Evolutionary conservation across 2,888 invertebrate species (phyloP), one percentile per base, ranked within the genome.

Genomic region (Lypha dubia): DNA sequence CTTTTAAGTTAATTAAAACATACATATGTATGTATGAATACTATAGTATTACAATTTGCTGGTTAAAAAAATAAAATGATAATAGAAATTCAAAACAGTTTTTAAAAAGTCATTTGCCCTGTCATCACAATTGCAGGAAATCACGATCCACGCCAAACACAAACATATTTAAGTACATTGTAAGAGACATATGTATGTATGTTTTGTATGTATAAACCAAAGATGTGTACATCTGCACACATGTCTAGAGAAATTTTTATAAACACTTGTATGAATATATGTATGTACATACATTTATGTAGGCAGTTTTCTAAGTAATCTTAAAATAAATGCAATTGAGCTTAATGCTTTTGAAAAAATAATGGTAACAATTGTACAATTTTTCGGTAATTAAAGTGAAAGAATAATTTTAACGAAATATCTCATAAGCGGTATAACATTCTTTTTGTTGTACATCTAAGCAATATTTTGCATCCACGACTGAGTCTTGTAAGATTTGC

Each of bases 31-130:
- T n/a, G n/a, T n/a, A n/a, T n/a, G n/a, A n/a, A n/a, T n/a, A n/a
- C n/a, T n/a, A n/a, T 53, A 15, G 41, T 58, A 65, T 38, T 62
- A 65, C 35, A 62, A 77, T 65, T 44, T 51, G 51, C 56, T 49
- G 28, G 44, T 24, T 41, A 15, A 51, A 68, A 28, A 49, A 49
- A 41, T 7, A 56, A 56, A 15, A n/a, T n/a, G n/a, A n/a, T n/a
- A 63, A 83, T 79, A 76, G 73, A 83, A 81, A 83, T 80, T 81
- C 73, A 76, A 79, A 79, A 86, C 70, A 70, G 75, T 76, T 86
- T 85, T 86, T 76, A 86, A 84, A 86, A 82, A 84, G 86, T 81
- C 79, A 86, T 83, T 86, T 86, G 81, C 86, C 79, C 67, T 84
- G 81, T 80, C 86, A 84, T 46, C 76, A 79, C 65, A 77, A 74